Conservation (phyloP, 2,888 invertebrate species). For the Argyresthia albistria region DNA sequence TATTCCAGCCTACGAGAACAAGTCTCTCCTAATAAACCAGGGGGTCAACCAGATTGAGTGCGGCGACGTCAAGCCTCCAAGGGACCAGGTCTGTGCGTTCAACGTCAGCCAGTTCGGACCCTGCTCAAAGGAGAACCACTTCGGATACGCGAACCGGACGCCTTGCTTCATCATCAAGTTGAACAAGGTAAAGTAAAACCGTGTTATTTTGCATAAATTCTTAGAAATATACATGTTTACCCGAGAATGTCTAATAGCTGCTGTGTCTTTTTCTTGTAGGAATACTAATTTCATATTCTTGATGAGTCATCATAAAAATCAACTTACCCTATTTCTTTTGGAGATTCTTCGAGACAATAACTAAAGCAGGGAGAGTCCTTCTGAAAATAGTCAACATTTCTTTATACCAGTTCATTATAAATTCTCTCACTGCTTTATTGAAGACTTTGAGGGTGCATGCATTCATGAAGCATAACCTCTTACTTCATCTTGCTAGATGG, state of each 20-base stretch:
- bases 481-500: too few relatives aligned
- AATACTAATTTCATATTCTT: too few relatives aligned
- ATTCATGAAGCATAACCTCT: too few relatives aligned
- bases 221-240: background rate
- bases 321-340: too few relatives aligned
- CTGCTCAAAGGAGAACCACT: constrained; percentile 86
- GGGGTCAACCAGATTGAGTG: constrained; percentile 51
- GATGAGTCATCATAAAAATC: too few relatives aligned
- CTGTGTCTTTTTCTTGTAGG: too few relatives aligned
- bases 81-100: constrained; percentile 80
- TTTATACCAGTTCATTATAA: too few relatives aligned
- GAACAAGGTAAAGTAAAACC: constrained; percentile 73
- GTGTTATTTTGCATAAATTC: constrained; percentile 4
- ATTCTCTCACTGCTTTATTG: too few relatives aligned
- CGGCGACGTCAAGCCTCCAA: constrained; percentile 36
- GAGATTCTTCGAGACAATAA: too few relatives aligned
- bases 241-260: background rate
- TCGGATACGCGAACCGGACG: constrained; percentile 86
- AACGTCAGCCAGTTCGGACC: constrained; percentile 81
- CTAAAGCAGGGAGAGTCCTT: too few relatives aligned
- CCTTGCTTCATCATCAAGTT: constrained; percentile 96
- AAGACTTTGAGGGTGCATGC: too few relatives aligned
- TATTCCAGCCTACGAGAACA: constrained; percentile 50
- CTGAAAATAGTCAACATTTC: background rate
- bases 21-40: constrained; percentile 31